Base-by-base conservation (phyloP, 2,888 invertebrate species). In the Agonopterix heracliana region DNA sequence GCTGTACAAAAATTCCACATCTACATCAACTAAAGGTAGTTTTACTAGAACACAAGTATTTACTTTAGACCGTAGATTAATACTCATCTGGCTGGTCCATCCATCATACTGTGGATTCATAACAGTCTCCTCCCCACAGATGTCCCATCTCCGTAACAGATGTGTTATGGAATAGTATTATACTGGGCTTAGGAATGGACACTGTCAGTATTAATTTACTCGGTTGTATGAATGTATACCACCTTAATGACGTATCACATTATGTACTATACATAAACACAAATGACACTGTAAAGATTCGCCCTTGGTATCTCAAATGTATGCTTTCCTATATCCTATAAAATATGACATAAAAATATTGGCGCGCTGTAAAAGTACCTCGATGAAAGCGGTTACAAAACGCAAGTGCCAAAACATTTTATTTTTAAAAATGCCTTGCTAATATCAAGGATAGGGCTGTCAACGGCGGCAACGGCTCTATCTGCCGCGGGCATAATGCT, bases 51-150 rank as follows among this genome's bases (percentile, higher is more conserved):
- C 38, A 38, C 38, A 38, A 38, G 9, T 38, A n/a, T 26, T 26
- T 7, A 26, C 26, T 26, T 26, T 26, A 26, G 26, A 26, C 26
- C 26, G 26, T 26, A 26, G 26, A 38, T 38, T 41, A 41, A 12
- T 41, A 62, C 60, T 63, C 26, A 26, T 63, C 61, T 57, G 66
- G 57, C 64, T 61, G 61, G 69, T 67, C 78, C 78, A 85, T 86
- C 82, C 81, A 84, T 85, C 84, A 84, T 64, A 66, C 74, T 76
- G 74, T 64, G 66, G 72, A 78, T 79, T 83, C 83, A 81, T 84
- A 83, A 81, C 74, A 69, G 77, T 75, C 74, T 68, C 62, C 67
- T 66, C 70, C 61, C 69, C 71, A 70, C 77, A 78, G 71, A 81
- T 78, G 77, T 74, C 68, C 71, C 67, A 59, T 64, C 74, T 66